Base-by-base conservation (phyloP, 2,113 vertebrate genomes). In the Aphelocoma coerulescens region DNA sequence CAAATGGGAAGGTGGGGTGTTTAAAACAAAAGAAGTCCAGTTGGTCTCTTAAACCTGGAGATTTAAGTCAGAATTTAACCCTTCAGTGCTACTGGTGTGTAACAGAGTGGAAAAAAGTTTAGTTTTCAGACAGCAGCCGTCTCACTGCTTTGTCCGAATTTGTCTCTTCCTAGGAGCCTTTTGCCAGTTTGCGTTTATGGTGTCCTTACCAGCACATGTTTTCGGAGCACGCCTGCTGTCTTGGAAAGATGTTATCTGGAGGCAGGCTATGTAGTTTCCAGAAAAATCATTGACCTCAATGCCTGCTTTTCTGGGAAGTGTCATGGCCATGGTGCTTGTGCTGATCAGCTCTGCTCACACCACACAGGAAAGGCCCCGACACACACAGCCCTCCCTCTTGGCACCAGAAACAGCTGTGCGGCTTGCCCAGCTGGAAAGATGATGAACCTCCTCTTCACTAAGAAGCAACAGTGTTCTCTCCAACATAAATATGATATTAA, bases 141-240 rank as follows among this genome's bases (percentile, higher is more conserved):
- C 11, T 84, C 48, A 32, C 4, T 69, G 24, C 35, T 39, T n/a
- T 77, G 55, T 74, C 41, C 2, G 5, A 41, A 61, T 55, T 23
- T 59, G 19, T 49, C 23, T 69, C 14, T 66, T 71, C 41, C 13
- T 11, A 15, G 75, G 43, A 85, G 43, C 26, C 15, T 43, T 43
- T 62, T 9, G 6, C 54, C 9, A 43, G 27, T 67, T 54, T 2
- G 5, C 67, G 24, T 77, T 93, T 81, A 46, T 0, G 0, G 37
- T 26, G 15, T 58, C 28, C 11, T 79, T 85, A 24, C 49, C 22
- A 49, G 37, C 39, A 35, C 3, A 2, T 27, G 13, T 55, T 91
- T 77, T 62, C 69, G 59, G 37, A 81, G 27, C 28, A 22, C 22
- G 63, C 27, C 24, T 83, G 33, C 44, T 80, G 13, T 59, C 30